These are phyloP conservation scores for Rhynchomys soricoides DNA, from an alignment of 2,113 vertebrate species.

Conservation along the genomic window DNA sequence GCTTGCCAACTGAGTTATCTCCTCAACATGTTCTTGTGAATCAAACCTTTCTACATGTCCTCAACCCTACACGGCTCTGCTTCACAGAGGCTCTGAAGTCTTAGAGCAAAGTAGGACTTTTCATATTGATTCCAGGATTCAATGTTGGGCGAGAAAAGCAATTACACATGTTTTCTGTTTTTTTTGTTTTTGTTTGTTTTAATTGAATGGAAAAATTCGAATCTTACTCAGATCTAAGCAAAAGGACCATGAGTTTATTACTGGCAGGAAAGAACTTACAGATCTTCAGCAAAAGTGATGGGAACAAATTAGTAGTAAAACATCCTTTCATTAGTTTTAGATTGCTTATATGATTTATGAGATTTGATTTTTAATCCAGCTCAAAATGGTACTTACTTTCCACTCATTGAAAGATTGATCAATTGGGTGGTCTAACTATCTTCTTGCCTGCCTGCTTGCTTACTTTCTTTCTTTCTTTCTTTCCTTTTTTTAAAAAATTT, in stretches of 20 bases:
- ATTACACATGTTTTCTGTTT: neutral
- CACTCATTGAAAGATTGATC: too few species aligned
- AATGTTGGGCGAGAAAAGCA: neutral
- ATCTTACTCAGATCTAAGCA: neutral
- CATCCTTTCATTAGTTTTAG: neutral
- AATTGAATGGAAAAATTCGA: neutral
- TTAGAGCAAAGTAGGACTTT: neutral
- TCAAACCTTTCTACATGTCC: neutral
- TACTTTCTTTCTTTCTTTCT: too few species aligned
- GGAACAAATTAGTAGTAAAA: neutral
- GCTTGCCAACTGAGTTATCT: neutral
- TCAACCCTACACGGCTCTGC: neutral
- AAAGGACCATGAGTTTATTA: neutral
- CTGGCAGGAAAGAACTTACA: neutral
- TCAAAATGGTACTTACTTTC: neutral
- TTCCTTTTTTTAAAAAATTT: neutral
- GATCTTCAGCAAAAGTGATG: neutral
- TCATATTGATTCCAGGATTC: neutral
- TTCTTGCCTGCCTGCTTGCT: too few species aligned
- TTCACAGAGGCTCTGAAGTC: neutral
- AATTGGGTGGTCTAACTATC: too few species aligned
- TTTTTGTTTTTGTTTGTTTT: too few species aligned
- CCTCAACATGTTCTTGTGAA: neutral
- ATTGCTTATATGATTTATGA: neutral
- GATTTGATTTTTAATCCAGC: neutral